Base-by-base conservation (phyloP, 2,113 vertebrate genomes). In the Sinocyclocheilus maitianheensis region DNA sequence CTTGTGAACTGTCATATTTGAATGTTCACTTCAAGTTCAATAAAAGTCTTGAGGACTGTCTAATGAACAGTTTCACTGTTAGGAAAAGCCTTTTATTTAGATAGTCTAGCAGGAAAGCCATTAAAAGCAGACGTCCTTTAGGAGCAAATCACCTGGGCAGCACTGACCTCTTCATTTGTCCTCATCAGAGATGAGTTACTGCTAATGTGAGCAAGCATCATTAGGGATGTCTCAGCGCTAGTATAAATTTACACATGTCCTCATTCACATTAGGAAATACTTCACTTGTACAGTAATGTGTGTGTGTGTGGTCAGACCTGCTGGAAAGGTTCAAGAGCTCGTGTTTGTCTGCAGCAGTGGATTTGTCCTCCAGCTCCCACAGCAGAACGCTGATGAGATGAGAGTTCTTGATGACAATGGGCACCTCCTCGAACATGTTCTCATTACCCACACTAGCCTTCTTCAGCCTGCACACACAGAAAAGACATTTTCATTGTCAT, bases 351-450 rank as follows among this genome's bases (percentile, higher is more conserved):
- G 96, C 93, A 53, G 97, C 96, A 14, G 94, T 96, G 0, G 97
- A 97, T 93, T 99, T 99, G 91, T 97, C 97, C 93, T 99, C 97
- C 89, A 99, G 95, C 89, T 99, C 98, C 97, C 97, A 98, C 95
- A 98, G 93, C 88, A 99, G 93, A 24, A 97, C 97, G 63, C 92
- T 99, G 95, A 98, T 97, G 90, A 99, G 96, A 93, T 99, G 97
- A 40, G 98, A 98, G 93, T 99, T 98, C 93, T 97, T 99, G 94
- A 99, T 98, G 91, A 98, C 91, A 58, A 99, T 99, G 9, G 98
- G 98, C 86, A 99, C 98, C 94, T 99, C 97, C 93, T 99, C 98
- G 89, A 99, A 99, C 98, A 99, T 99, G 88, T 96, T 95, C 93
- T 99, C 97, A 79, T 96, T 97, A 58, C 97, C 96, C 87, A 99